A percentile compares a stretch with the other conserved stretches of the same genome.
phyloP scores from a whole-genome alignment of 2,797 vertebrate species.

The Pseudotriccus pelzelni region DNA sequence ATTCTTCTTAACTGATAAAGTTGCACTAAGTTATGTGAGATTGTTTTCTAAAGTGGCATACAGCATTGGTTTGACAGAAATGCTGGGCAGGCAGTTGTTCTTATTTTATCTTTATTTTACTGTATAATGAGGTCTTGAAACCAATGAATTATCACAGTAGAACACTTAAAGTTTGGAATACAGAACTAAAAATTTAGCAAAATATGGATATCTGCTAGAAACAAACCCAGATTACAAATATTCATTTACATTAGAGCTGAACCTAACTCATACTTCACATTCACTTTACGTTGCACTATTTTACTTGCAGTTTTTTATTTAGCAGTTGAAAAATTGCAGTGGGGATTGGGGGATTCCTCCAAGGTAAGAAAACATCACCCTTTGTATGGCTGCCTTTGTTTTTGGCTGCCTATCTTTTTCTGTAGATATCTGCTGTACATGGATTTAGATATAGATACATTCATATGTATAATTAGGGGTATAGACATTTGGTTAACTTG shows the following conservation, averaged over 20 bases:
- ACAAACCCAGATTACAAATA: background rate
- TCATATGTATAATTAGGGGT: background rate
- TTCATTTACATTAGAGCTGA: background rate
- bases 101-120: constrained; percentile 58
- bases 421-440: background rate
- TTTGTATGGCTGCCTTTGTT: background rate
- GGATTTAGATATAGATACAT: constrained; percentile 6
- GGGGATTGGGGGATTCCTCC: background rate
- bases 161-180: constrained; percentile 48
- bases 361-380: background rate
- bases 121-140: constrained; percentile 51
- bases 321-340: background rate
- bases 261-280: background rate
- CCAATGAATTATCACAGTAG: constrained; percentile 42
- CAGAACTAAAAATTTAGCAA: constrained; percentile 20
- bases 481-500: constrained; percentile 54
- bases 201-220: background rate
- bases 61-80: constrained; percentile 60
- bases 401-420: background rate
- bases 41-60: constrained; percentile 43
- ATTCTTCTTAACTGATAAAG: constrained; percentile 41
- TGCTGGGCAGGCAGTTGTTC: constrained; percentile 34
- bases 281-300: background rate
- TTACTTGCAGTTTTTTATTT: background rate
- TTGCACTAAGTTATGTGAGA: constrained; percentile 60